Base-by-base conservation (phyloP, 2,113 vertebrate species). In the Perognathus longimembris region DNA sequence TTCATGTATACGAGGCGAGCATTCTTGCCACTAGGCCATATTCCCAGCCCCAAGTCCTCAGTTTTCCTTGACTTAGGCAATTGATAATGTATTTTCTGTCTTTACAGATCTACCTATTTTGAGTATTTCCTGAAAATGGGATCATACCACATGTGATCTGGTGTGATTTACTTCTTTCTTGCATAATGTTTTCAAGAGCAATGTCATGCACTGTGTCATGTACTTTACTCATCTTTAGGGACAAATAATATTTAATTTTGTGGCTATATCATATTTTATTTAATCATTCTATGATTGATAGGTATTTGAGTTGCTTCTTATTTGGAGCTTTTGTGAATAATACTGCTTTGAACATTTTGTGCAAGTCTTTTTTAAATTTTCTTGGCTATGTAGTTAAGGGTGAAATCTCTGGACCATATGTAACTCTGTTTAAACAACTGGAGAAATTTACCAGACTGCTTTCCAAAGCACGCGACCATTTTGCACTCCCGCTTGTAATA, bases 291-390 rank as follows among this genome's bases (percentile, higher is more conserved):
- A 54, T 30, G 61, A 3, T 5, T 42, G 38, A 63, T 61, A 20
- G 61, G 12, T 5, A 24, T 88, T 61, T 80, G 79, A 69, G 6
- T 79, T 64, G n/a, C 74, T 78, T 54, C 18, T 30, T 6, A 7
- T 32, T 88, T 54, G 20, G 70, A 59, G 63, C 38, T 93, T 15
- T 73, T 77, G 38, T 90, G 42, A 82, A 66, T 77, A 75, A 83
- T 20, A 8, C 32, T 24, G 2, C 59, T 74, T 6, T 36, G 38
- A 82, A 91, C 15, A 12, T 75, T 88, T 63, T 79, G 26, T 36
- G 9, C 15, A 69, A 18, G 15, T n/a, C 71, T 64, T 85, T 81
- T 18, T 90, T 90, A 36, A n/a, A 57, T 83, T 77, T 83, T 38
- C 45, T 61, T 26, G 38, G 59, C 8, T 88, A 10, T 40, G 30